Evolutionary conservation across 2,113 vertebrate genomes (phyloP), one percentile per base, ranked within the genome.

Genomic region (Catharus minimus): DNA sequence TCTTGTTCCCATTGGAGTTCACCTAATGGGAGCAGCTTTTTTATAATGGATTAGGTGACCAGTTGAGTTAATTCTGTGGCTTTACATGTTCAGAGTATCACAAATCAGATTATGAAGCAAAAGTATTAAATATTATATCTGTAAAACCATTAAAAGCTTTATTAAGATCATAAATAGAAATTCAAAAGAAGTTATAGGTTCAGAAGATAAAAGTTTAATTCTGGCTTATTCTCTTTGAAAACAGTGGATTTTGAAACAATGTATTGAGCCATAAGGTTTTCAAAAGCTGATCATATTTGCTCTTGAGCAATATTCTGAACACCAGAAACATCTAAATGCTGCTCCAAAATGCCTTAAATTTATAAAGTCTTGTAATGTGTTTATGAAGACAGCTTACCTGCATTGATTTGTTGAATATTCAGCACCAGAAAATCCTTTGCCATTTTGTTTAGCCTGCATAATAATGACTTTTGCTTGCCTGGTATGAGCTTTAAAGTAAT

Each of bases 401-500:
- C 72, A 86, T 69, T 94, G 87, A 89, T 95, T 91, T 89, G 90
- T 85, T 93, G 92, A 95, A 95, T 91, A 95, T 89, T 90, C 82
- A 91, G 41, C 93, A 90, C 96, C 56, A 89, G 39, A 93, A 96
- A 95, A 91, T 53, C 57, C 91, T 95, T 96, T 93, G 66, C 93
- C 77, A 88, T 94, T 95, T 92, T 88, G 80, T 94, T 96, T 95
- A 94, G 87, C 76, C 64, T 89, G 91, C 72, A 94, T 92, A 69
- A 82, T 91, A 96, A 94, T 93, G 75, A 92, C 60, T 97, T 94
- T 80, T 95, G 41, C 94, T 97, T 95, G 82, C 58, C 55, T 91
- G 80, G 50, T 77, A 46, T 57, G 50, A 91, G 96, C 83, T 94
- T 96, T 94, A 83, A 94, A 95, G 89, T 96, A 97, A 98, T 97